These are phyloP conservation scores for Epinotia brunnichana DNA, from an alignment of 2,888 invertebrate genomes.

Conservation along the genomic window DNA sequence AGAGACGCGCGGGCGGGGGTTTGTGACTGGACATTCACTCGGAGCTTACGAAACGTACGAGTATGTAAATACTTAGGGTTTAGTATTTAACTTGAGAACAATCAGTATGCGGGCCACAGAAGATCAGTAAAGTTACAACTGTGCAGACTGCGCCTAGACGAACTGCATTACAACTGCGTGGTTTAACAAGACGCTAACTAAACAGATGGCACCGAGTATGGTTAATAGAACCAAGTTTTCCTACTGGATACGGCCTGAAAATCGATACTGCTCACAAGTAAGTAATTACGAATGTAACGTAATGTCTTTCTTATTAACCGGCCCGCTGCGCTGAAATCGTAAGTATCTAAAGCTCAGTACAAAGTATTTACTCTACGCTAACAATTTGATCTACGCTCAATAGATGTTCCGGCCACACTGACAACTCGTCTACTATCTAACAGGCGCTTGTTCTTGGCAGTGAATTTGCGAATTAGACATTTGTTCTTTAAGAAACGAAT, in stretches of 20 bases:
- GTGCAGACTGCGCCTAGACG: conserved; percentile 6
- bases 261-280: neutral
- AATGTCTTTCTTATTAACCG: conserved; percentile 27
- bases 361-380: conserved; percentile 66
- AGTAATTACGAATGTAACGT: neutral
- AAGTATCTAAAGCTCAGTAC: conserved; percentile 73
- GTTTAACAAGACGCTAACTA: neutral
- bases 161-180: neutral
- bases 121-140: conserved; percentile 3
- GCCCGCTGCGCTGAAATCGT: conserved; percentile 49
- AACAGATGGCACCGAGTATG: neutral
- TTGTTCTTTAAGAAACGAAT: conserved; percentile 36
- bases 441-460: conserved; percentile 32
- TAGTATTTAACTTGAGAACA: conserved; percentile 16
- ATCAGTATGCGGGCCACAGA: conserved; percentile 14
- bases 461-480: conserved; percentile 25
- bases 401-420: conserved; percentile 67
- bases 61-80: conserved; percentile 1
- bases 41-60: neutral
- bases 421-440: conserved; percentile 64
- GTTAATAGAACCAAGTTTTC: neutral
- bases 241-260: neutral
- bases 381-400: conserved; percentile 68
- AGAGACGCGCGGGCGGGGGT: conserved; percentile 50
- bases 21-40: conserved; percentile 29